Conservation (phyloP, 2,113 vertebrate genomes). For the Orthonyx spaldingii region DNA sequence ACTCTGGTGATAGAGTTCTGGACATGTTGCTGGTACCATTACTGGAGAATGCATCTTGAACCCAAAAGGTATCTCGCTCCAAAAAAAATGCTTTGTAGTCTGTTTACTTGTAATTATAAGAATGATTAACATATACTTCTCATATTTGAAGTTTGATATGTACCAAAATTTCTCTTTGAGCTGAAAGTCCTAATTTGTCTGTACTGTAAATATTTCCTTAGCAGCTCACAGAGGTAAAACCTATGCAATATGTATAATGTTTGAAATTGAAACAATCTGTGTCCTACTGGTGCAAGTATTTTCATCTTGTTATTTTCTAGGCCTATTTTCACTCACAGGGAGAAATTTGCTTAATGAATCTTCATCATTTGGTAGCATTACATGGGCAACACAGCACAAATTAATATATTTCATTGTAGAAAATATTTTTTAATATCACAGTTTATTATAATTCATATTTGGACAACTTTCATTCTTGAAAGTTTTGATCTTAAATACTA, state of each 20-base stretch:
- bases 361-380: neutral
- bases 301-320: neutral
- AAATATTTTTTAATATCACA: neutral
- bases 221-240: neutral
- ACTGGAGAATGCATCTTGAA: neutral
- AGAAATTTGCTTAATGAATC: neutral
- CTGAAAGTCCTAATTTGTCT: neutral
- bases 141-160: neutral
- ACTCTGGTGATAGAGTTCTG: neutral
- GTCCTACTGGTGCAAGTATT: neutral
- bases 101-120: neutral
- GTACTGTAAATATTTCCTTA: neutral
- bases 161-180: neutral
- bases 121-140: neutral
- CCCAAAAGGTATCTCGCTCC: neutral
- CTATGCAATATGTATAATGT: neutral
- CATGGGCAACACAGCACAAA: neutral
- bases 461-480: neutral
- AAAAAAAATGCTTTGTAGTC: neutral
- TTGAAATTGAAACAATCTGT: neutral
- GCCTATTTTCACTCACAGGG: neutral
- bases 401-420: neutral
- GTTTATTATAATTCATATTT: neutral
- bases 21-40: neutral
- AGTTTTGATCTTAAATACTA: neutral